Percentiles rank a stretch among this genome's conserved stretches.
phyloP scores from a whole-genome alignment of 2,113 vertebrate species.

The Scopus umbretta region DNA sequence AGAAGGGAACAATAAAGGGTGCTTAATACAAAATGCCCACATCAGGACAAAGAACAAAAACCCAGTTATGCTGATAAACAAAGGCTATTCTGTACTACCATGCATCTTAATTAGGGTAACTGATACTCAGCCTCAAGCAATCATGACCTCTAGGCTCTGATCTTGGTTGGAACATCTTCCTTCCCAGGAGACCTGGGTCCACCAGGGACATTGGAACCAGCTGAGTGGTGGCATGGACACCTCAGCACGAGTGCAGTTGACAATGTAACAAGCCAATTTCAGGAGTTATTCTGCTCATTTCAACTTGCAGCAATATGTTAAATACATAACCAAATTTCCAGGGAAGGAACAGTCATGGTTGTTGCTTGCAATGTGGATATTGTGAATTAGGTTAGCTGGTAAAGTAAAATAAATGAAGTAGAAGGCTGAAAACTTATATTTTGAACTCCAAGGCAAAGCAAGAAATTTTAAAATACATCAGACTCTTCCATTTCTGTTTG shows the following conservation, averaged over 20 bases:
- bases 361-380: background rate
- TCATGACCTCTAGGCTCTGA: background rate
- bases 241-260: background rate
- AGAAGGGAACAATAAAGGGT: background rate
- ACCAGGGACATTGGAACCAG: accelerated
- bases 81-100: background rate
- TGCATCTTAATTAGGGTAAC: background rate
- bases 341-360: background rate
- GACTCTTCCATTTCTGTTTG: background rate
- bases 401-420: background rate
- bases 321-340: background rate
- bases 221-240: background rate
- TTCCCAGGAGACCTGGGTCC: background rate
- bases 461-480: background rate
- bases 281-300: background rate
- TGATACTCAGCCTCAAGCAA: background rate
- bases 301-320: background rate
- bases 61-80: background rate
- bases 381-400: background rate
- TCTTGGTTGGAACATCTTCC: background rate
- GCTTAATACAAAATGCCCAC: background rate
- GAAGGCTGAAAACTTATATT: background rate
- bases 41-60: background rate
- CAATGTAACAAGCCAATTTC: background rate
- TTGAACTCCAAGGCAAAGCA: background rate